Conservation (phyloP, 2,113 vertebrate genomes). For the Probosciger aterrimus region DNA sequence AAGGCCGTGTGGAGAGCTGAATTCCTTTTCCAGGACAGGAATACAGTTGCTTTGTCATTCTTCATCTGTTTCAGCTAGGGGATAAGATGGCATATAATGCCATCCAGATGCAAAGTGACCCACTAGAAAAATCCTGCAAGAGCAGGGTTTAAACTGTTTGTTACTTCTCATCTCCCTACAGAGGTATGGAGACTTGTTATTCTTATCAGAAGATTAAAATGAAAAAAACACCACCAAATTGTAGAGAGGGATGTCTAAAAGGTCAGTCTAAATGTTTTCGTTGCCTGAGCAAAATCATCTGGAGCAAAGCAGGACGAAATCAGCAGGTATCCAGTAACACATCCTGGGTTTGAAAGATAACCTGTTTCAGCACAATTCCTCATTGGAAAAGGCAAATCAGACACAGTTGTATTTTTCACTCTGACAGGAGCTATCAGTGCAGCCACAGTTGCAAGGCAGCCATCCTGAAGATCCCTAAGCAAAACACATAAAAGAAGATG, state of each 20-base stretch:
- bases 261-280: neutral
- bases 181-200: neutral
- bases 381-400: neutral
- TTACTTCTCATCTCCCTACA: neutral
- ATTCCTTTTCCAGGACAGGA: neutral
- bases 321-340: neutral
- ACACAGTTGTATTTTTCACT: neutral
- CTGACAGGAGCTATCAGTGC: neutral
- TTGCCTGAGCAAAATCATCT: neutral
- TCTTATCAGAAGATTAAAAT: neutral
- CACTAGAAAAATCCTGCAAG: neutral
- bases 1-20: neutral
- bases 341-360: neutral
- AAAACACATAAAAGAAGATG: neutral
- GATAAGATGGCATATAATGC: neutral
- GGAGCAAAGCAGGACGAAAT: neutral
- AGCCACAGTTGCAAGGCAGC: neutral
- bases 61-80: neutral
- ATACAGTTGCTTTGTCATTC: neutral
- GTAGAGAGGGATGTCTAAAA: neutral
- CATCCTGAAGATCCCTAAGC: neutral
- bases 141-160: neutral
- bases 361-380: neutral
- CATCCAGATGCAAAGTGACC: neutral
- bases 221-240: neutral